These are phyloP conservation scores for Neostethus bicornis DNA, from an alignment of 2,797 vertebrate genomes.

Conservation along the genomic window DNA sequence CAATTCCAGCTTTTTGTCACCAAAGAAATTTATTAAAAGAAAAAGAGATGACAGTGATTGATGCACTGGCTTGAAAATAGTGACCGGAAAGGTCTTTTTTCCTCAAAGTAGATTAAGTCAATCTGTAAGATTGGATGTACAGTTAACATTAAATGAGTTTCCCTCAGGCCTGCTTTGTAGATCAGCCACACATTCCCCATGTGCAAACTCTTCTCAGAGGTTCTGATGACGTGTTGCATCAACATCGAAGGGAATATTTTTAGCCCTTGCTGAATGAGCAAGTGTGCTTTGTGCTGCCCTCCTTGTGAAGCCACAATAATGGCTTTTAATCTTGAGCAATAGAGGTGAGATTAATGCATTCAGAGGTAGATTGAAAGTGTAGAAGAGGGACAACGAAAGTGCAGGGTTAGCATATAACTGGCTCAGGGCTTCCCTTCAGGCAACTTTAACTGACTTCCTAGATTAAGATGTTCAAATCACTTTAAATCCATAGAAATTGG, in stretches of 20 bases:
- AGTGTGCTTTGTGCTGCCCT: constrained; percentile 50
- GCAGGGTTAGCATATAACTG: constrained; percentile 41
- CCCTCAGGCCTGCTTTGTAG: constrained; percentile 21
- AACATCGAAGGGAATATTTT: constrained; percentile 72
- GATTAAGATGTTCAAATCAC: constrained; percentile 59
- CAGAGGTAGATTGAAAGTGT: constrained; percentile 36
- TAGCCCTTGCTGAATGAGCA: constrained; percentile 64
- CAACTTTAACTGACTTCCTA: constrained; percentile 38
- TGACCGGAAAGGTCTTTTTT: constrained; percentile 36
- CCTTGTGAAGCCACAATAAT: constrained; percentile 51
- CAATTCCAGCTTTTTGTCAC: constrained; percentile 44
- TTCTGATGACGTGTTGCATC: constrained; percentile 68
- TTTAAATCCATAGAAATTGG: constrained; percentile 34
- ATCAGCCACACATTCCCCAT: constrained; percentile 39
- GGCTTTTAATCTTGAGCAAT: constrained; percentile 69
- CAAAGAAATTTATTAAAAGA: constrained; percentile 40
- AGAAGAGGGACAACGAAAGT: constrained; percentile 39
- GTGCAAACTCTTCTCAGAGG: constrained; percentile 39
- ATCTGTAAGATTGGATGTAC: background rate
- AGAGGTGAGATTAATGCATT: constrained; percentile 63
- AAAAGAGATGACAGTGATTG: constrained; percentile 25
- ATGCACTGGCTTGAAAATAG: constrained; percentile 34
- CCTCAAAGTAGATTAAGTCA: constrained; percentile 17
- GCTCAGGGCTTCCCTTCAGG: constrained; percentile 44
- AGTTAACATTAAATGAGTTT: constrained; percentile 43